Conservation (phyloP, 1,140 invertebrate genomes). For the Zaprionus kolodkinae region DNA sequence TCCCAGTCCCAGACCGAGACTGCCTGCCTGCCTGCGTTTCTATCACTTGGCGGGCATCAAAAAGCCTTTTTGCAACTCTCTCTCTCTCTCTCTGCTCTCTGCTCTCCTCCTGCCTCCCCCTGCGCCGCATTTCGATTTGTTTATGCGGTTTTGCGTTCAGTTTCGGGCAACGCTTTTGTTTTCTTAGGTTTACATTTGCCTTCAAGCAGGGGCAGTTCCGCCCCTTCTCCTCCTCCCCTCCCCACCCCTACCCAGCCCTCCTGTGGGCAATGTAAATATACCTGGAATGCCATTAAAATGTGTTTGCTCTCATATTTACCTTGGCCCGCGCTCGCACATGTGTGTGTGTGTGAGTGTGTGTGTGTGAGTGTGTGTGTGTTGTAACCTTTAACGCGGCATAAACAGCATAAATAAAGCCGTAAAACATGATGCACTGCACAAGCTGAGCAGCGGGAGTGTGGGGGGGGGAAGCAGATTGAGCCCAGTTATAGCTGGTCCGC, state of each 20-base stretch:
- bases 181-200: constrained; percentile 63
- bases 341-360: too few relatives aligned
- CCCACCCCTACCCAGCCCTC: too few relatives aligned
- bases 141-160: constrained; percentile 59
- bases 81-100: not conserved
- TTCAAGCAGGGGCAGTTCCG: constrained; percentile 33
- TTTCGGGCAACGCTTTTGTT: constrained; percentile 57
- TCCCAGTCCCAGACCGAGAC: not conserved
- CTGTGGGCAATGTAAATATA: constrained; percentile 51
- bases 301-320: constrained; percentile 79
- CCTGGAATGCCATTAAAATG: constrained; percentile 80
- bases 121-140: constrained; percentile 60
- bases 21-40: constrained; percentile 40
- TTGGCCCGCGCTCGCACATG: constrained; percentile 25
- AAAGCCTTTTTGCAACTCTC: constrained; percentile 39
- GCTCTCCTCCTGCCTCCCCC: constrained; percentile 26
- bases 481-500: not conserved
- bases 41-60: constrained; percentile 76
- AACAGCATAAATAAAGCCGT: constrained; percentile 73
- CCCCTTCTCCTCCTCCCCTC: not conserved
- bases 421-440: constrained; percentile 18
- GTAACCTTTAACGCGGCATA: constrained; percentile 78
- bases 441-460: not conserved
- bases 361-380: constrained; percentile 45
- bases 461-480: constrained; percentile 2